These are phyloP conservation scores for Clavelina lepadiformis DNA, from an alignment of 23 tunicate genomes.

Conservation along the genomic window DNA sequence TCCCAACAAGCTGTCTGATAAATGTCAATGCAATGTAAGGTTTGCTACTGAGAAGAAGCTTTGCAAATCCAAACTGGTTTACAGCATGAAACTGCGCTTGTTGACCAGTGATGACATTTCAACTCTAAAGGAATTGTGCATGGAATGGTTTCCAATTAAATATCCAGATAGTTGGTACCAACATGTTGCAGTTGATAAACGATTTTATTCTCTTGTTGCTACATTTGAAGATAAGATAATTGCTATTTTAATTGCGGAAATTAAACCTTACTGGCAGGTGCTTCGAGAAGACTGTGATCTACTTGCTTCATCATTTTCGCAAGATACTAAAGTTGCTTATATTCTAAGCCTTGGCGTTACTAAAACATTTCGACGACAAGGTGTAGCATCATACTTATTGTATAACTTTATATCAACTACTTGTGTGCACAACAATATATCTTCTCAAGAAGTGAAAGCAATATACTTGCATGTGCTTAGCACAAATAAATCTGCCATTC, in stretches of 20 bases:
- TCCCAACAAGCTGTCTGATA: too few species aligned
- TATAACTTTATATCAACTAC: conserved; percentile 36
- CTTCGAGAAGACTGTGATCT: conserved; percentile 60
- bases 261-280: conserved; percentile 73
- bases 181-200: conserved; percentile 41
- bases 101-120: conserved; percentile 50
- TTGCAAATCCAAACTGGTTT: neutral
- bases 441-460: conserved; percentile 48
- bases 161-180: conserved; percentile 84
- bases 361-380: conserved; percentile 46
- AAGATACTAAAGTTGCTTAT: conserved; percentile 71
- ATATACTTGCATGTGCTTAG: conserved; percentile 73
- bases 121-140: conserved; percentile 41
- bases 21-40: too few species aligned
- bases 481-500: conserved; percentile 60
- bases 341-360: conserved; percentile 75
- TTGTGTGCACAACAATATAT: conserved; percentile 7
- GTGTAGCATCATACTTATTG: conserved; percentile 57
- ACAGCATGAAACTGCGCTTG: conserved; percentile 31
- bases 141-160: conserved; percentile 80
- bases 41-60: too few species aligned
- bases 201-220: conserved; percentile 79
- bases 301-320: conserved; percentile 34
- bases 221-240: conserved; percentile 49
- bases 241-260: conserved; percentile 77